A percentile compares a stretch with the other conserved stretches of the same genome.
phyloP scores from a whole-genome alignment of 92 coral and sea anemone species.

The Parazoanthus darwini region DNA sequence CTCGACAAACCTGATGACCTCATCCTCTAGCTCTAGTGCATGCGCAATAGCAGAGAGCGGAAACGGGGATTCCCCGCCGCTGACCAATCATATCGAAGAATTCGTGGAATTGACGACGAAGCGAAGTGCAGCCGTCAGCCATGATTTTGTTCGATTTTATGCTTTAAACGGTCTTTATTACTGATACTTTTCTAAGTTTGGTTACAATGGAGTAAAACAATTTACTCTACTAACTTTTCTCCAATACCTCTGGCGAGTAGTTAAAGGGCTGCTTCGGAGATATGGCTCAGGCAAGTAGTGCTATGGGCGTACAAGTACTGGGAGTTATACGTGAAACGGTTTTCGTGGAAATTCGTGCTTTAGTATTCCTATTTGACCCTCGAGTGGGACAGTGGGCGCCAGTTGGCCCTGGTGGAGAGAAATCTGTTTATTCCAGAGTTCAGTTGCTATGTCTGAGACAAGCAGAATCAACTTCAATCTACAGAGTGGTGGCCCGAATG shows the following conservation, averaged over 20 bases:
- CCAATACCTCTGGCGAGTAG: neutral
- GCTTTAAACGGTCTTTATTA: neutral
- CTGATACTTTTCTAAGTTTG: neutral
- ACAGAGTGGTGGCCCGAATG: conserved; percentile 57
- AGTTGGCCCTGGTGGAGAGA: conserved; percentile 55
- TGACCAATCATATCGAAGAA: conserved; percentile 10
- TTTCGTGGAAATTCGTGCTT: conserved; percentile 55
- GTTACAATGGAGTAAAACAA: neutral
- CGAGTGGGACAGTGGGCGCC: conserved; percentile 46
- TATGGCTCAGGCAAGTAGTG: conserved; percentile 44
- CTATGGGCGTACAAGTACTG: neutral
- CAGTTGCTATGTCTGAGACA: conserved; percentile 40
- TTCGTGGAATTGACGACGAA: neutral
- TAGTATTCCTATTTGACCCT: conserved; percentile 41
- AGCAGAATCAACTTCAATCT: conserved; percentile 16
- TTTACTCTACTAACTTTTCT: neutral
- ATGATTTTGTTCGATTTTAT: neutral
- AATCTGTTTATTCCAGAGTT: conserved; percentile 46
- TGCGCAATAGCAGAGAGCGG: too few relatives aligned
- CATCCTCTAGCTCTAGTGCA: too few relatives aligned
- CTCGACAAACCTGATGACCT: too few relatives aligned
- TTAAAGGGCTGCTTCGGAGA: neutral
- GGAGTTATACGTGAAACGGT: conserved; percentile 44
- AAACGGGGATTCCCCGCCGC: neutral
- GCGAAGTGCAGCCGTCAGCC: neutral